phyloP scores from a whole-genome alignment of 1,140 invertebrate genomes.

The Anagrus nilaparvatae region DNA sequence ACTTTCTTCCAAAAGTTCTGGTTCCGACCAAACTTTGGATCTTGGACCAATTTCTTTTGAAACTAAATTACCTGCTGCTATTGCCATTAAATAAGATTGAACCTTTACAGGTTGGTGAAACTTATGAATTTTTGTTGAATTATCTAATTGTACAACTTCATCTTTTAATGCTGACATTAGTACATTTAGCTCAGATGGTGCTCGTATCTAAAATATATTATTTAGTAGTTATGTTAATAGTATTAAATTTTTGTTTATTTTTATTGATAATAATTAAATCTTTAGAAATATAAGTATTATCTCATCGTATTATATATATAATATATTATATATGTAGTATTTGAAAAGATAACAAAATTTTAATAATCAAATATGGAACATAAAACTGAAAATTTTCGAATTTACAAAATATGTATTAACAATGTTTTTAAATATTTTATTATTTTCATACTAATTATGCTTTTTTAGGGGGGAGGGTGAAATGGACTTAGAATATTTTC shows the following conservation, averaged over 20 bases:
- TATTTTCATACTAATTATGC: too few relatives aligned
- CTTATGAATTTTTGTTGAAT: slow-evolving; percentile 37
- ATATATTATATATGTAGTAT: too few relatives aligned
- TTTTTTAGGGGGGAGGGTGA: too few relatives aligned
- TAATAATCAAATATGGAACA: too few relatives aligned
- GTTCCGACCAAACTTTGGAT: slow-evolving; percentile 82
- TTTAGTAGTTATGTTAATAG: too few relatives aligned
- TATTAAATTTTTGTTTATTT: neutral
- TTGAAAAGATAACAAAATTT: too few relatives aligned
- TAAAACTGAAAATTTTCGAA: too few relatives aligned
- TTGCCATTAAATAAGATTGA: slow-evolving; percentile 71
- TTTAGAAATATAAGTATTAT: too few relatives aligned
- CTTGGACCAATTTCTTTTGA: slow-evolving; percentile 64
- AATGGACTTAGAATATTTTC: too few relatives aligned
- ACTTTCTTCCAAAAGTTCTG: slow-evolving; percentile 71
- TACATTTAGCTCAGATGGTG: slow-evolving; percentile 63
- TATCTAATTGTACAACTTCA: slow-evolving; percentile 26
- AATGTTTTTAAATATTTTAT: too few relatives aligned
- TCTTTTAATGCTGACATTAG: slow-evolving; percentile 79
- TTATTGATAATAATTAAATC: neutral
- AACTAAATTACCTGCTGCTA: slow-evolving; percentile 77
- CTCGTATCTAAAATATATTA: slow-evolving; percentile 48
- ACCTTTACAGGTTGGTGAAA: slow-evolving; percentile 73
- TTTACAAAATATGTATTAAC: too few relatives aligned
- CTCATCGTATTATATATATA: too few relatives aligned